Evolutionary conservation across 2,888 invertebrate species (phyloP), one percentile per base, ranked within the genome.

Genomic region (Thymelicus acteon): DNA sequence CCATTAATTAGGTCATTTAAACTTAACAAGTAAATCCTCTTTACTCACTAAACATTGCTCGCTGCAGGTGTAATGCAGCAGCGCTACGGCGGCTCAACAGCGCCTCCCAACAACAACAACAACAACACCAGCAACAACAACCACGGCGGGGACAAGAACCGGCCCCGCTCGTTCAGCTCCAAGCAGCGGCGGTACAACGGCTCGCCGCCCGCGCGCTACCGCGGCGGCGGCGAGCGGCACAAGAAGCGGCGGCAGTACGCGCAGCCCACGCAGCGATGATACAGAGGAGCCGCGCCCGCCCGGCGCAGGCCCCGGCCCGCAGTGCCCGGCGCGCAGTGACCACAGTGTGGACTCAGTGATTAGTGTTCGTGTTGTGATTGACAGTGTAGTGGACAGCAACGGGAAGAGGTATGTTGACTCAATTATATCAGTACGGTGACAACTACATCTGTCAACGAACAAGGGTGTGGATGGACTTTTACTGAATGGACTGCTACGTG

Each of bases 31-130:
- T 31, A 31, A 31, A 31, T 31, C 31, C 31, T 2, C 31, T 31
- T 31, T 19, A 2, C 19, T 19, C 0, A 31, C 31, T 31, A 31
- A 31, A 31, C 31, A 31, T 31, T 31, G 31, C 0, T 31, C 0
- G 7, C 61, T 60, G 0, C 84, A 89, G 90, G 91, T 54, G 91
- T 91, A 60, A 90, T 91, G 83, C 82, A 82, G 75, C 89, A 88
- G 75, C 87, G 91, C 37, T 88, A 84, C 81, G 83, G 80, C 73
- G 78, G 74, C 72, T 77, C 71, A 68, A 61, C 58, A 66, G 61
- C 19, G 70, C 52, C 67, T 49, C 52, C 15, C 65, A 64, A 82
- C 80, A 83, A 78, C 72, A 79, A 76, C 72, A 78, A 70, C 68
- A 78, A 65, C 64, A 70, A 60, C 61, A 67, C 72, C 66, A 66